These are phyloP conservation scores for Danio tinwini DNA, from an alignment of 2,797 vertebrate genomes.

Conservation along the genomic window DNA sequence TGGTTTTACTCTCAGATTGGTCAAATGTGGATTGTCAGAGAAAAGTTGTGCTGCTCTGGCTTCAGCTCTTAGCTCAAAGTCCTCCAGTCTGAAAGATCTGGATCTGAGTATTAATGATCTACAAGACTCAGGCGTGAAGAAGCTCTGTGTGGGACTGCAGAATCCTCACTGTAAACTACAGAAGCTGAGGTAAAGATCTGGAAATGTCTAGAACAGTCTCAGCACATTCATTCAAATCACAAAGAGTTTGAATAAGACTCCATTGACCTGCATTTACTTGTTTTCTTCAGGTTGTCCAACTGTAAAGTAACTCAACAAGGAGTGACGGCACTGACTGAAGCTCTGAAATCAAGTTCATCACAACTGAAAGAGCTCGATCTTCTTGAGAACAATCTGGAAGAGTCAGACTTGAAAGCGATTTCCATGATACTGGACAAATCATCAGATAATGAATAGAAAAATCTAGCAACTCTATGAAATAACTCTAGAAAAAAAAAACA, in stretches of 20 bases:
- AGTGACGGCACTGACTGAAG: background rate
- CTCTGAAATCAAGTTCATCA: slow-evolving; percentile 27
- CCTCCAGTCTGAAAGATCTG: slow-evolving; percentile 15
- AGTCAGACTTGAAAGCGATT: background rate
- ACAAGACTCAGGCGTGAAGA: slow-evolving; percentile 8
- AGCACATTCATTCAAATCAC: too few relatives aligned
- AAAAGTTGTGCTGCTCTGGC: slow-evolving; percentile 10
- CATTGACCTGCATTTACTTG: slow-evolving; percentile 42
- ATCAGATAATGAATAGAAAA: background rate
- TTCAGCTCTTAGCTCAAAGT: slow-evolving; percentile 11
- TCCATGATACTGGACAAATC: background rate
- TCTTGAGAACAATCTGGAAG: slow-evolving; percentile 4
- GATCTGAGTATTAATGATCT: slow-evolving; percentile 33
- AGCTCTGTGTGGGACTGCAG: background rate
- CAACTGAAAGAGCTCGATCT: slow-evolving; percentile 4
- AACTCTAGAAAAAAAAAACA: too few relatives aligned
- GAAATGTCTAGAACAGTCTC: too few relatives aligned
- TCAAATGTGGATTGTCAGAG: slow-evolving; percentile 16
- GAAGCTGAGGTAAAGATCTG: background rate
- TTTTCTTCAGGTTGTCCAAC: slow-evolving; percentile 75
- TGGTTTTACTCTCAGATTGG: background rate
- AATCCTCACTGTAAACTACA: slow-evolving; percentile 9
- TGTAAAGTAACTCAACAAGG: background rate
- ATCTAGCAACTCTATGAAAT: background rate
- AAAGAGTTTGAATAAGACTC: too few relatives aligned